Evolutionary conservation across 1,140 invertebrate species (phyloP), one percentile per base, ranked within the genome.

Genomic region (Drosophila azteca): DNA sequence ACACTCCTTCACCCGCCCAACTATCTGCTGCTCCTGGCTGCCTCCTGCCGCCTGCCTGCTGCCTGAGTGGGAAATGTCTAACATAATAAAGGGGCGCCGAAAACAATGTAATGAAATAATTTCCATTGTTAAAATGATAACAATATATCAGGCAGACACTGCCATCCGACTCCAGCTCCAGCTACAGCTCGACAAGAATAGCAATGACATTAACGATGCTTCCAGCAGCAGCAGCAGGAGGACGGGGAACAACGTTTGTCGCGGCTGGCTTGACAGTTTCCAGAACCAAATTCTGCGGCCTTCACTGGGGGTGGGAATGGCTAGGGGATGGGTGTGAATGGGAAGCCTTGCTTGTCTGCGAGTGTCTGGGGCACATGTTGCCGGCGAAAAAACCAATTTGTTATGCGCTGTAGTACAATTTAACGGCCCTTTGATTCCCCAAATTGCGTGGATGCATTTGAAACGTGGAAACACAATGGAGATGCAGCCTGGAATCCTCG

Each of bases 101-200:
- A 84, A 75, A 90, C 67, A 79, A 80, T 83, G 77, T 89, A 89
- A 85, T 89, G 85, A 89, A 89, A 89, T 89, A 90, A 89, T 89
- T 90, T 90, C 54, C 77, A 89, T 81, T 75, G 80, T 84, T 72
- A 69, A 80, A 89, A 90, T 89, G 77, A 90, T 85, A 89, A 89
- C 85, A 84, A 89, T 89, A 90, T 90, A 89, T 89, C 84, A 89
- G 90, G 70, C 54, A 81, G 80, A 81, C 73, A 71, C 71, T 39
- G 60, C 53, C 51, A 50, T 17, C 22, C 67, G 45, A 41, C 49
- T 41, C 17, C 46, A 50, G 20, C 41, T 13, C 41, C 24, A 26
- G 24, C 24, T 5, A 15, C 67, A 50, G 43, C 49, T 20, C 55
- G 51, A 55, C 35, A 69, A 22, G 44, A 73, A 46, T 59, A 46